Conservation (phyloP, 2,888 invertebrate genomes). For the Cryptus armator region DNA sequence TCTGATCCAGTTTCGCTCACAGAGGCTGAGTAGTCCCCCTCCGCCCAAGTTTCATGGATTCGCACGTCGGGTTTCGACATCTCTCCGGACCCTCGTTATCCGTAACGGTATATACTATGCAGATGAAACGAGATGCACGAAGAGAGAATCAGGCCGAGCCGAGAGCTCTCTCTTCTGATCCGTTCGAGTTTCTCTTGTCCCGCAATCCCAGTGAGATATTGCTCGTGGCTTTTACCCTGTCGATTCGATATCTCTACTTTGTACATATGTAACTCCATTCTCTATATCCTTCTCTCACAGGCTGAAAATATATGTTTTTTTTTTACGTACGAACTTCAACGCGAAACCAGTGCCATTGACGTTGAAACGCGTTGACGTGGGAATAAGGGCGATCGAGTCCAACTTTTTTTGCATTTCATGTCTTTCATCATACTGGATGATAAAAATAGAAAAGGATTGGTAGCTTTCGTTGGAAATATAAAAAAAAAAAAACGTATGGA, state of each 20-base stretch:
- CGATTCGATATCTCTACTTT: constrained; percentile 41
- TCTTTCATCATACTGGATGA: background rate
- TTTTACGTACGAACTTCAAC: background rate
- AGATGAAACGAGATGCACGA: constrained; percentile 15
- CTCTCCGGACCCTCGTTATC: constrained; percentile 34
- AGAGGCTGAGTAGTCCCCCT: background rate
- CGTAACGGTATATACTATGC: constrained; percentile 11
- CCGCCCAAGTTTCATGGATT: constrained; percentile 39
- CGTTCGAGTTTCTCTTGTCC: constrained; percentile 52
- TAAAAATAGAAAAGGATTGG: background rate
- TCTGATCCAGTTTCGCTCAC: constrained; percentile 33
- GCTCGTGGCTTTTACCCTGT: constrained; percentile 45
- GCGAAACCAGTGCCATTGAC: background rate
- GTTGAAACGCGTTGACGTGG: constrained; percentile 12
- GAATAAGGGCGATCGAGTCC: background rate
- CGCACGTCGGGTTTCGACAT: constrained; percentile 27
- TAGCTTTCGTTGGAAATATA: background rate
- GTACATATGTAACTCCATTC: background rate
- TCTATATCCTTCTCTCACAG: background rate
- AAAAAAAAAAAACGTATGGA: background rate
- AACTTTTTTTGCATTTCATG: background rate
- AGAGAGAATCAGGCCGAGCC: constrained; percentile 11
- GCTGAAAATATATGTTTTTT: background rate
- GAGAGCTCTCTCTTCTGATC: constrained; percentile 35
- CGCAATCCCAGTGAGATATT: constrained; percentile 41